These are phyloP conservation scores for Plagodis dolabraria DNA, from an alignment of 2,888 invertebrate species.

Conservation along the genomic window DNA sequence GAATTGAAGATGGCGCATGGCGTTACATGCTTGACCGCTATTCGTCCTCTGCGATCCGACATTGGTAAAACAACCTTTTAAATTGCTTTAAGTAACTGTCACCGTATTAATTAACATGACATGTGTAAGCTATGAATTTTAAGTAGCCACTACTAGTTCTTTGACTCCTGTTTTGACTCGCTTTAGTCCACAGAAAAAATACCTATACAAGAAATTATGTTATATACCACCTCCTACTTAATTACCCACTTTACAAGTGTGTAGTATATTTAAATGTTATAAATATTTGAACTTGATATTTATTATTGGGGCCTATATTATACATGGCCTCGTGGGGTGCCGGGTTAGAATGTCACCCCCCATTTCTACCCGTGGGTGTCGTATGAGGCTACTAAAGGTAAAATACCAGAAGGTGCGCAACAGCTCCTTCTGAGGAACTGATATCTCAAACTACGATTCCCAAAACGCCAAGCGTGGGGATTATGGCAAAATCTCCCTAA, in stretches of 20 bases:
- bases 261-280: background rate
- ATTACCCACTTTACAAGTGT: background rate
- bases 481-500: too few relatives aligned
- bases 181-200: background rate
- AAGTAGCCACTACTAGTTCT: constrained; percentile 16
- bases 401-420: too few relatives aligned
- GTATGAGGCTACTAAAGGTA: too few relatives aligned
- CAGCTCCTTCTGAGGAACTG: too few relatives aligned
- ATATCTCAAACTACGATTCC: too few relatives aligned
- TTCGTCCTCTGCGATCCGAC: constrained; percentile 44
- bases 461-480: too few relatives aligned
- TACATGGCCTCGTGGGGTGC: background rate
- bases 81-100: constrained; percentile 33
- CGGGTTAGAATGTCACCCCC: too few relatives aligned
- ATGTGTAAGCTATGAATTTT: constrained; percentile 17
- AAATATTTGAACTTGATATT: background rate
- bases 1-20: constrained; percentile 2
- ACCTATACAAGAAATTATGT: background rate
- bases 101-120: constrained; percentile 24
- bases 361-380: too few relatives aligned
- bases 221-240: too few relatives aligned
- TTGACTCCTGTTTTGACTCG: constrained; percentile 10
- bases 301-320: too few relatives aligned
- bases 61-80: constrained; percentile 40
- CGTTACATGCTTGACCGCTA: constrained; percentile 47